Evolutionary conservation across 2,797 vertebrate species (phyloP).

Genomic region (Enoplosus armatus): DNA sequence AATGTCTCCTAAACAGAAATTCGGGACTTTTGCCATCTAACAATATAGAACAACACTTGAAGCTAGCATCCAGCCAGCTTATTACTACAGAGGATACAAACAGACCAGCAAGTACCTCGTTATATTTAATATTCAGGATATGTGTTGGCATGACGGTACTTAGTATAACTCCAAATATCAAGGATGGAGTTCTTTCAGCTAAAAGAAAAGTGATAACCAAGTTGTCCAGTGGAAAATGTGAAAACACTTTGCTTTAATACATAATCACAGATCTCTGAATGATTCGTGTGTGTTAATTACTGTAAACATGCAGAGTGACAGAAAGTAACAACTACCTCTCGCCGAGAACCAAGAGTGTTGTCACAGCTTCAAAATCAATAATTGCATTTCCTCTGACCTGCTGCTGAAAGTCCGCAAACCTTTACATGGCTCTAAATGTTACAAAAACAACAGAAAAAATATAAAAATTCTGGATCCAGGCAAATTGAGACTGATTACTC

Average conservation of each 20-base stretch:
- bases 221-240: conserved; percentile 1
- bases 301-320: conserved; percentile 3
- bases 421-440: neutral
- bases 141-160: neutral
- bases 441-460: neutral
- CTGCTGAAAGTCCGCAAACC: conserved; percentile 28
- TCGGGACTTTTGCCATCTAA: conserved; percentile 37
- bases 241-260: neutral
- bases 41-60: conserved; percentile 35
- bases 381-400: conserved; percentile 10
- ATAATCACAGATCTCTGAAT: conserved; percentile 8
- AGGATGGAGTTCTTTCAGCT: conserved; percentile 5
- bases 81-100: conserved; percentile 29
- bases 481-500: conserved; percentile 34
- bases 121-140: conserved; percentile 34
- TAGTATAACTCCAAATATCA: conserved; percentile 14
- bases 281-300: conserved; percentile 9
- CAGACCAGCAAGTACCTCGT: conserved; percentile 3
- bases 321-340: neutral
- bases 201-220: conserved; percentile 12
- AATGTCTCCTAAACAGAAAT: conserved; percentile 41
- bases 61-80: conserved; percentile 16
- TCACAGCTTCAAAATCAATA: conserved; percentile 10
- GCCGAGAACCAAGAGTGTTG: conserved; percentile 31
- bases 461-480: conserved; percentile 17